Conservation (phyloP, 2,888 invertebrate genomes). For the Augochlorella aurata region DNA sequence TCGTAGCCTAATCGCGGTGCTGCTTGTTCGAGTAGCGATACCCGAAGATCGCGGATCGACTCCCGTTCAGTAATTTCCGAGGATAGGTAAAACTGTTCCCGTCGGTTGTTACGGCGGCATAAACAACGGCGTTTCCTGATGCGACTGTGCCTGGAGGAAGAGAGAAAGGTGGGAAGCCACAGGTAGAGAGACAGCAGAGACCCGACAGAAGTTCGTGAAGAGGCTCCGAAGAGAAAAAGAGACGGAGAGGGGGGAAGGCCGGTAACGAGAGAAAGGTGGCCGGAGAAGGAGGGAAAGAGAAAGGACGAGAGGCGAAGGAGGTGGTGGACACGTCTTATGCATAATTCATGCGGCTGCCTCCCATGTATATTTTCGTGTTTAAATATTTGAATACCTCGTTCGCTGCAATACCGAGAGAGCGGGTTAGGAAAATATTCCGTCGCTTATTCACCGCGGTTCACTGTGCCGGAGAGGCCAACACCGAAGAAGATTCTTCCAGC, state of each 20-base stretch:
- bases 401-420: constrained; percentile 70
- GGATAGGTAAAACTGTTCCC: background rate
- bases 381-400: constrained; percentile 81
- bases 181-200: constrained; percentile 30
- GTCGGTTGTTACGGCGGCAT: background rate
- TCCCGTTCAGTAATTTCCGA: background rate
- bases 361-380: constrained; percentile 80
- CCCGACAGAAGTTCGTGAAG: constrained; percentile 54
- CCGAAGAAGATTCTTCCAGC: constrained; percentile 33
- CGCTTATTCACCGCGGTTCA: constrained; percentile 68
- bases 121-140: constrained; percentile 1
- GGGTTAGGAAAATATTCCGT: constrained; percentile 77
- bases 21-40: too few relatives aligned
- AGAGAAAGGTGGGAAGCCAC: constrained; percentile 3
- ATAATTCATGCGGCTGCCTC: constrained; percentile 79
- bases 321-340: constrained; percentile 74
- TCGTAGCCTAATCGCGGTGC: too few relatives aligned
- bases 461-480: constrained; percentile 21
- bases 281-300: constrained; percentile 42
- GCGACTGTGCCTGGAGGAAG: background rate
- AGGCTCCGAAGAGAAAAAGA: constrained; percentile 26
- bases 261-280: constrained; percentile 49
- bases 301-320: constrained; percentile 40
- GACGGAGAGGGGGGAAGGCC: constrained; percentile 22
- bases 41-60: background rate